These are phyloP conservation scores for Octopus bimaculoides DNA, from an alignment of 1,140 invertebrate species.

Conservation along the genomic window DNA sequence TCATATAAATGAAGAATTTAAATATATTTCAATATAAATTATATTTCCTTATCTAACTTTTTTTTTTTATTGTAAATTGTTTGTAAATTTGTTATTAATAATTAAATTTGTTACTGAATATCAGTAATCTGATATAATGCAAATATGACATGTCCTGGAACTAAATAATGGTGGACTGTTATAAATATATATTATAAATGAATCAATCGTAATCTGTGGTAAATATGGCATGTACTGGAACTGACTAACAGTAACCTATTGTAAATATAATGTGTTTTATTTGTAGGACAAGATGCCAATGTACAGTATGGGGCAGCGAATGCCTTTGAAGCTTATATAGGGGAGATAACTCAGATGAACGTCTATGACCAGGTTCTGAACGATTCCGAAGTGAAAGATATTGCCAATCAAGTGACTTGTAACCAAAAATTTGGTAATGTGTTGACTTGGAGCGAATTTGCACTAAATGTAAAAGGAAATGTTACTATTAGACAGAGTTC, in stretches of 20 bases:
- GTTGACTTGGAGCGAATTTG: constrained; percentile 22
- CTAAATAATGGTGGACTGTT: too few relatives aligned
- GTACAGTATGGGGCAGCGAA: constrained; percentile 8
- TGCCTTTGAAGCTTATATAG: constrained; percentile 12
- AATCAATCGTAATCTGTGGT: too few relatives aligned
- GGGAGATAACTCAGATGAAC: constrained; percentile 25
- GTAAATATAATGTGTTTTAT: constrained; percentile 7
- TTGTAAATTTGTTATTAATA: too few relatives aligned
- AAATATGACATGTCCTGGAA: too few relatives aligned
- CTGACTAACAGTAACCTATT: not conserved
- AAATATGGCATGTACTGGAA: too few relatives aligned
- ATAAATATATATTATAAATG: too few relatives aligned
- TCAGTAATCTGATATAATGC: too few relatives aligned
- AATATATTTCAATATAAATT: too few relatives aligned
- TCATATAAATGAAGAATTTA: too few relatives aligned
- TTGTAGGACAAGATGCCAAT: constrained; percentile 18
- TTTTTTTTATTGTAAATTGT: too few relatives aligned
- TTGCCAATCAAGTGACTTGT: constrained; percentile 20
- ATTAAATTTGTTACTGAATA: too few relatives aligned
- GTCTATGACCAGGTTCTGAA: constrained; percentile 18
- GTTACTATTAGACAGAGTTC: not conserved
- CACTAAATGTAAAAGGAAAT: constrained; percentile 10
- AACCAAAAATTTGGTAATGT: constrained; percentile 23
- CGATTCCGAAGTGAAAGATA: constrained; percentile 1
- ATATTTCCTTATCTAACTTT: too few relatives aligned